phyloP scores from a whole-genome alignment of 2,797 vertebrate genomes.

The Enteromius paludinosus region DNA sequence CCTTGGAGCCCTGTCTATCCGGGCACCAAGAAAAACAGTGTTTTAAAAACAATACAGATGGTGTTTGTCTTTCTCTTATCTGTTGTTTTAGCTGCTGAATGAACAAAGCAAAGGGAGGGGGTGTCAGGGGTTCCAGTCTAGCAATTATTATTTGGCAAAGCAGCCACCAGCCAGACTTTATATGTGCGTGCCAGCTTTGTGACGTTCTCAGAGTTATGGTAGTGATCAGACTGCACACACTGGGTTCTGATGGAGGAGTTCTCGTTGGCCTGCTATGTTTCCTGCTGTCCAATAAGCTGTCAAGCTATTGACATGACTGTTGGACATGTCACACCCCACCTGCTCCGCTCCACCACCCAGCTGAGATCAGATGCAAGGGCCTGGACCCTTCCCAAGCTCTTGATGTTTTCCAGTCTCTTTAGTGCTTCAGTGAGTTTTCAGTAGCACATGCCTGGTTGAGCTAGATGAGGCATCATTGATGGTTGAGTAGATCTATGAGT shows the following conservation, averaged over 20 bases:
- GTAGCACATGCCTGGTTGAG: not conserved
- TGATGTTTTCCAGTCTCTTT: conserved; percentile 21
- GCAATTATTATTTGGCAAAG: conserved; percentile 56
- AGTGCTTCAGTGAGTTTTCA: conserved; percentile 6
- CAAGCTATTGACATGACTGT: conserved; percentile 62
- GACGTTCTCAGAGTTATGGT: conserved; percentile 58
- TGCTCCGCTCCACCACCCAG: conserved; percentile 53
- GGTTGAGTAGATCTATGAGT: conserved; percentile 15
- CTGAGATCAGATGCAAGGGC: conserved; percentile 57
- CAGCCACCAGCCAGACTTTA: conserved; percentile 52
- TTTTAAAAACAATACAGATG: conserved; percentile 32
- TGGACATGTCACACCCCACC: conserved; percentile 63
- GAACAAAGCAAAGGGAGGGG: conserved; percentile 16
- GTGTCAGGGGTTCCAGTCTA: conserved; percentile 11
- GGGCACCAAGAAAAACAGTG: conserved; percentile 59
- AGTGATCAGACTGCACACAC: conserved; percentile 55
- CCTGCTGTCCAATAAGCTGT: conserved; percentile 67
- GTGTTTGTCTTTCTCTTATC: conserved; percentile 50
- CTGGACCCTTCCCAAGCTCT: conserved; percentile 39
- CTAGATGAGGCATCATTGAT: not conserved
- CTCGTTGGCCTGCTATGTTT: conserved; percentile 62
- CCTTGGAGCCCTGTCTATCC: conserved; percentile 53
- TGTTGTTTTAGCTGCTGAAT: conserved; percentile 48
- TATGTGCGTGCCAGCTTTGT: conserved; percentile 56
- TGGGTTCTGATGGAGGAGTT: conserved; percentile 54